Evolutionary conservation across 2,113 vertebrate genomes (phyloP).

Genomic region (Thermophis baileyi): DNA sequence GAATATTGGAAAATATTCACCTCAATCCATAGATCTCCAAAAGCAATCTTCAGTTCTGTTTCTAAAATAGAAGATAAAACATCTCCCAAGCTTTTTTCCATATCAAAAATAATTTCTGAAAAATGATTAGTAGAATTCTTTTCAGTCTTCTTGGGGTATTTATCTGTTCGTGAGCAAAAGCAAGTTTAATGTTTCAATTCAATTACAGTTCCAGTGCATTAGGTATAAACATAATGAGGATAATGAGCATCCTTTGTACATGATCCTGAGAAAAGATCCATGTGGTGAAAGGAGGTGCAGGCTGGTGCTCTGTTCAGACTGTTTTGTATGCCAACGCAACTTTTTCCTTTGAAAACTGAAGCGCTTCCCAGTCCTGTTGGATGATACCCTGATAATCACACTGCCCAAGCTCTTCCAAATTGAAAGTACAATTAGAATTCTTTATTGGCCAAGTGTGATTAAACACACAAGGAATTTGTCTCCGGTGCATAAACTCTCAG

Average conservation of each 20-base stretch:
- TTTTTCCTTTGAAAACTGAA: not conserved
- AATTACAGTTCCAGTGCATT: not conserved
- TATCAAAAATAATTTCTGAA: slow-evolving; percentile 64
- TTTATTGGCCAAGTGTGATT: too few species aligned
- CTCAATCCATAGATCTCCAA: slow-evolving; percentile 84
- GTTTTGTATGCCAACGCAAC: not conserved
- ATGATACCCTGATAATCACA: not conserved
- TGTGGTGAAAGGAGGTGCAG: not conserved
- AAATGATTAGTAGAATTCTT: slow-evolving; percentile 37
- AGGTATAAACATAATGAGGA: not conserved
- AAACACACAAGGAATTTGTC: too few species aligned
- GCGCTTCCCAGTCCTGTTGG: not conserved
- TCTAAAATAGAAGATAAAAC: slow-evolving; percentile 84
- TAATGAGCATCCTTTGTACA: not conserved
- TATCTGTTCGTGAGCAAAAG: slow-evolving; percentile 51
- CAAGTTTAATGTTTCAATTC: slow-evolving; percentile 20
- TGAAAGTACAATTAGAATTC: too few species aligned
- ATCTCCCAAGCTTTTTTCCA: slow-evolving; percentile 78
- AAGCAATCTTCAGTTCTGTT: slow-evolving; percentile 88
- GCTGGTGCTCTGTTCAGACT: not conserved
- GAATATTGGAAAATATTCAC: slow-evolving; percentile 59
- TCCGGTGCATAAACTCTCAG: too few species aligned
- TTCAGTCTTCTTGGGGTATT: slow-evolving; percentile 15
- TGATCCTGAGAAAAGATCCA: not conserved
- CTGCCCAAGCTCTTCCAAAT: not conserved